Evolutionary conservation across 2,113 vertebrate genomes (phyloP).

Genomic region (Delphinapterus leucas): DNA sequence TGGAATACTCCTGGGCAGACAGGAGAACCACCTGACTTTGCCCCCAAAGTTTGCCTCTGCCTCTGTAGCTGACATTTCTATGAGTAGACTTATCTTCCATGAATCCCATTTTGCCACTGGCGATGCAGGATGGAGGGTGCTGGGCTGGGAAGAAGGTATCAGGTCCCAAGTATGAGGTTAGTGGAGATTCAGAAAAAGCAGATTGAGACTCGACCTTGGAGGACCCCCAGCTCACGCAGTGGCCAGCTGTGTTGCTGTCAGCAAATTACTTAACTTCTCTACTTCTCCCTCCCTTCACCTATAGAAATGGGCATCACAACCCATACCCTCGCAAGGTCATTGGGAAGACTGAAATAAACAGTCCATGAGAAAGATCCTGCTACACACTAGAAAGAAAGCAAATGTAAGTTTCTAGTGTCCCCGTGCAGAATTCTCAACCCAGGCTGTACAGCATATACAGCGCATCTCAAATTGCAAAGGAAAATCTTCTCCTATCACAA

Average conservation of each 20-base stretch:
- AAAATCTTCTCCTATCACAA: background rate
- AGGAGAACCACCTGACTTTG: background rate
- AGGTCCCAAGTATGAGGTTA: background rate
- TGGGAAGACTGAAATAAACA: background rate
- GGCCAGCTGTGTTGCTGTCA: rapidly evolving
- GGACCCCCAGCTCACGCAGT: background rate
- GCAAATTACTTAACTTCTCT: background rate
- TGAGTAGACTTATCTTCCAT: background rate
- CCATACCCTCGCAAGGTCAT: background rate
- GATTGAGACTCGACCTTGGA: background rate
- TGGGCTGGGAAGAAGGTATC: background rate
- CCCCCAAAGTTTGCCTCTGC: background rate
- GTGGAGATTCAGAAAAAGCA: background rate
- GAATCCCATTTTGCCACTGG: background rate
- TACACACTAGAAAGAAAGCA: background rate
- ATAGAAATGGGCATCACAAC: background rate
- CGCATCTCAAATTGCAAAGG: background rate
- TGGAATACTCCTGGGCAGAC: background rate
- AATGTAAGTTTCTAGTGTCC: too few species aligned
- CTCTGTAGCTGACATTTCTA: background rate
- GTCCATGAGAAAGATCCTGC: background rate
- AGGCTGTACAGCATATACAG: background rate
- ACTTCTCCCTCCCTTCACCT: background rate
- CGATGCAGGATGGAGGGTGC: background rate
- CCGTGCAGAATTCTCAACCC: background rate